Percentiles rank a stretch among this genome's conserved stretches.
Evolutionary conservation across 2,888 invertebrate genomes (phyloP).

Genomic region (Eristalis tenax): DNA sequence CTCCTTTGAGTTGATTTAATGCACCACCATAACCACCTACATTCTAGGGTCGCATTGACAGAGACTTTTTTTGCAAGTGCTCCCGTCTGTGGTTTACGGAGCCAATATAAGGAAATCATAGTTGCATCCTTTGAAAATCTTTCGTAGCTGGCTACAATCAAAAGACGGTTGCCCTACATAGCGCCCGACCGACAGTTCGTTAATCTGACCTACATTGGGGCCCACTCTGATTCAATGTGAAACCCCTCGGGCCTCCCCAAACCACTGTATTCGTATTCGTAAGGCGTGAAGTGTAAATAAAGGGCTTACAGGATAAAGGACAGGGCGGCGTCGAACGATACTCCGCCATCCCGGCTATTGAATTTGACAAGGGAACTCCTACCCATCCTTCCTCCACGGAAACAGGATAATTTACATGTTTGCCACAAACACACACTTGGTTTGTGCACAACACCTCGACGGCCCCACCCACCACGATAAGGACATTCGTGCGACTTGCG

Average conservation of each 20-base stretch:
- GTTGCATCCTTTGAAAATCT: not conserved
- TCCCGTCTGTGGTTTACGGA: not conserved
- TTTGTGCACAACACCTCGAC: conserved; percentile 16
- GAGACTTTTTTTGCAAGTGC: too few species aligned
- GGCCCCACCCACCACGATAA: conserved; percentile 37
- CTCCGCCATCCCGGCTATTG: not conserved
- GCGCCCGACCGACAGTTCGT: too few species aligned
- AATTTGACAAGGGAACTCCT: not conserved
- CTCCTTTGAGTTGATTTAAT: not conserved
- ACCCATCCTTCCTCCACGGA: not conserved
- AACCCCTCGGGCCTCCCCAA: not conserved
- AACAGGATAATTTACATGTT: conserved; percentile 36
- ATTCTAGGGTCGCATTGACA: not conserved
- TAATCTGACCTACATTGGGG: not conserved
- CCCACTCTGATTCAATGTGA: not conserved
- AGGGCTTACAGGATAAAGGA: not conserved
- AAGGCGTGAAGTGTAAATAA: conserved; percentile 4
- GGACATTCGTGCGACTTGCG: conserved; percentile 36
- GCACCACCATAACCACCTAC: too few species aligned
- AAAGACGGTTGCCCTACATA: not conserved
- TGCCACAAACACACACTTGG: conserved; percentile 16
- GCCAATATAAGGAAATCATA: not conserved
- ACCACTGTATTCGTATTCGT: not conserved
- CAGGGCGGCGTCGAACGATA: not conserved
- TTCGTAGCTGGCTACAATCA: not conserved